Base-by-base conservation (phyloP, 2,888 invertebrate species). In the Brachypalpus laphriformis region DNA sequence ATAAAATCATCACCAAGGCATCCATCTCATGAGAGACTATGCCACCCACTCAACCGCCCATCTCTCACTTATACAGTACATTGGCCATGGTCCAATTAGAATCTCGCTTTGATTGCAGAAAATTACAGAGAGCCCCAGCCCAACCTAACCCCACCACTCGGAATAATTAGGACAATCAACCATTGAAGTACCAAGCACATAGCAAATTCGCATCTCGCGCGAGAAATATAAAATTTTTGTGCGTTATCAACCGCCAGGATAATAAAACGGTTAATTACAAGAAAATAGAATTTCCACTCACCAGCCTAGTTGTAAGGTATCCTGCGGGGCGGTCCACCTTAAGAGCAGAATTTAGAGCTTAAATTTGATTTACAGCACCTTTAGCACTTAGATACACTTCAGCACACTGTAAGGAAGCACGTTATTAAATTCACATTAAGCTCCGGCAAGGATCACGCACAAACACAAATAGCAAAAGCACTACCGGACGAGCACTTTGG, bases 351-450 rank as follows among this genome's bases (percentile, higher is more conserved):
- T 77, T 77, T 31, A 45, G 49, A 25, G 49, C 57, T 71, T 76
- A 59, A 71, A 59, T 72, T 72, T 77, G 66, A 78, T 82, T 82
- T 61, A 59, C 34, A 31, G 49, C 70, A 82, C 65, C 63, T 56
- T 31, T 71, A 22, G 31, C 65, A 65, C 57, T 54, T 40, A 6
- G 16, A 61, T 71, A 63, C 54, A 63, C 68, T 57, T 47, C 20
- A 31, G 16, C 47, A 45, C 66, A 20, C 28, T 77, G 22, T 66
- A 66, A 61, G 47, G 11, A 42, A 37, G 31, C 42, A 22, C 57
- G 63, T 57, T 74, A 80, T 80, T 80, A 65, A 75, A 83, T 70
- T 80, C 74, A 70, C 83, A 75, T 83, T 70, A 65, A 42, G 34
- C 42, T 31, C n/a, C n/a, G 22, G 54, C 16, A 40, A 14, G 49